Conservation (phyloP, 1,140 invertebrate species). For the Eueides isabella region DNA sequence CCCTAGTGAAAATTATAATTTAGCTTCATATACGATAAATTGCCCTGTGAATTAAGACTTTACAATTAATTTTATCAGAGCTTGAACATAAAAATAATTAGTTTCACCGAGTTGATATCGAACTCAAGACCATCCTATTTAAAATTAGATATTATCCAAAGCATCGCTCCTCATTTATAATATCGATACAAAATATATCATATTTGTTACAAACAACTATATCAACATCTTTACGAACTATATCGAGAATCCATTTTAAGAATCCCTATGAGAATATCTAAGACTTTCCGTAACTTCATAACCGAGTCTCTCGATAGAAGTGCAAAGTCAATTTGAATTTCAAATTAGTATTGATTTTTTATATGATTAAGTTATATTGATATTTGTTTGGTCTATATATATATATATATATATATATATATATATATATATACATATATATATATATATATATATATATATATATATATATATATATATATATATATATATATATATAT, state of each 20-base stretch:
- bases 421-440: too few species aligned
- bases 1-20: neutral
- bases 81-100: too few species aligned
- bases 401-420: too few species aligned
- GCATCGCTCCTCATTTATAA: neutral
- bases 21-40: too few species aligned
- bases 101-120: too few species aligned
- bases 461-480: too few species aligned
- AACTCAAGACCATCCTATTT: too few species aligned
- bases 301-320: conserved; percentile 4
- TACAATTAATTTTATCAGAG: too few species aligned
- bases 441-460: too few species aligned
- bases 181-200: neutral
- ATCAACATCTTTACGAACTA: neutral
- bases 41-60: too few species aligned
- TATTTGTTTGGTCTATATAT: neutral
- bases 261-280: neutral
- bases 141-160: too few species aligned
- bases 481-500: too few species aligned
- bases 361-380: neutral
- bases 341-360: neutral
- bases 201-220: neutral
- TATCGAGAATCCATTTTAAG: neutral
- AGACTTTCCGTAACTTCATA: conserved; percentile 12
- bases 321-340: conserved; percentile 7